Evolutionary conservation across 2,113 vertebrate species (phyloP).

Genomic region (Axis porcinus): DNA sequence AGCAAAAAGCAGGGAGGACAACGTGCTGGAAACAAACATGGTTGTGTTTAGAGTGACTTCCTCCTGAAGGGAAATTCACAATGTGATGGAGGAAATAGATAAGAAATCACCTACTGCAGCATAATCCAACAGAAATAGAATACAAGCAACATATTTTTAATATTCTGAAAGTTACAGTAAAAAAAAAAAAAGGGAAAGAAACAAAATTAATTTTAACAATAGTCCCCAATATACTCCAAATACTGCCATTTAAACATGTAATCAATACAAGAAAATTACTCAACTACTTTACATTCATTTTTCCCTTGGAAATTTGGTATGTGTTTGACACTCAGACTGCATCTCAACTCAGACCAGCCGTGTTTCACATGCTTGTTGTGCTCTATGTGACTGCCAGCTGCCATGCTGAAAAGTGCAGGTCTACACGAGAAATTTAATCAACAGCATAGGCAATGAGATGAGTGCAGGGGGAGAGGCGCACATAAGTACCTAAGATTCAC

Average conservation of each 20-base stretch:
- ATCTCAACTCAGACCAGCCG: neutral
- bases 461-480: fast-evolving
- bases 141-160: neutral
- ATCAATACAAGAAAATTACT: neutral
- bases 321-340: neutral
- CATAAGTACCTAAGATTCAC: neutral
- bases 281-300: neutral
- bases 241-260: neutral
- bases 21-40: fast-evolving
- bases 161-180: neutral
- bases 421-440: neutral
- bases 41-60: neutral
- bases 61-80: neutral
- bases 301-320: neutral
- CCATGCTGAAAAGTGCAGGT: fast-evolving
- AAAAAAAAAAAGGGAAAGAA: neutral
- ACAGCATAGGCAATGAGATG: neutral
- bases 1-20: neutral
- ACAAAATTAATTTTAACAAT: neutral
- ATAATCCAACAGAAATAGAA: neutral
- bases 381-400: neutral
- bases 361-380: neutral
- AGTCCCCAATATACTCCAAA: neutral
- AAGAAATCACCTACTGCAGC: neutral
- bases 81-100: neutral